These are phyloP conservation scores for Bombylius major DNA, from an alignment of 2,888 invertebrate species.

Conservation along the genomic window DNA sequence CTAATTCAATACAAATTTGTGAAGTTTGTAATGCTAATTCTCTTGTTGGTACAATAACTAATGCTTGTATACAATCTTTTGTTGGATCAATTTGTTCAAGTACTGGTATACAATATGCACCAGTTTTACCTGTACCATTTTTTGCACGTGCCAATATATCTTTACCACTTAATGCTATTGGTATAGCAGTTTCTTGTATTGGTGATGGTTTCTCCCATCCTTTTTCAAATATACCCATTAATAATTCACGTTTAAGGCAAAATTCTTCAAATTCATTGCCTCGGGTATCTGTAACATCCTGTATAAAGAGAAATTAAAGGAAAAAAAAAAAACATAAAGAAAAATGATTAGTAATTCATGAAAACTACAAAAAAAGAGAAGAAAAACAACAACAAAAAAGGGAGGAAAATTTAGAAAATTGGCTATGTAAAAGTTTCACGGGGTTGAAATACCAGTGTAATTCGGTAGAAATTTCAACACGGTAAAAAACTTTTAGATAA, in stretches of 20 bases:
- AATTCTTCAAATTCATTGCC: constrained; percentile 99
- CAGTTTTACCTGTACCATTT: constrained; percentile 99
- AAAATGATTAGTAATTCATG: too few species aligned
- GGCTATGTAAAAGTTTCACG: neutral
- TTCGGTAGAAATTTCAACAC: neutral
- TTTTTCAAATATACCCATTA: constrained; percentile 99
- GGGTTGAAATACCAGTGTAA: neutral
- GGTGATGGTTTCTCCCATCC: constrained; percentile 99
- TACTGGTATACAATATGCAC: constrained; percentile 97
- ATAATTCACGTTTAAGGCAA: constrained; percentile 88
- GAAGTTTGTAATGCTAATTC: constrained; percentile 98
- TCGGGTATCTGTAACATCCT: constrained; percentile 99
- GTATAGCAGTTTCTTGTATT: constrained; percentile 98
- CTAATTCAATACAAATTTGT: constrained; percentile 97
- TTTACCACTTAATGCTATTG: constrained; percentile 93
- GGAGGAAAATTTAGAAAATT: too few species aligned
- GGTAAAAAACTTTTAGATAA: neutral
- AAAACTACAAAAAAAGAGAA: neutral
- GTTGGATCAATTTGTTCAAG: constrained; percentile 86
- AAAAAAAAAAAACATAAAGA: too few species aligned
- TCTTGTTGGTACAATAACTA: constrained; percentile 96
- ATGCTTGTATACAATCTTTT: constrained; percentile 90
- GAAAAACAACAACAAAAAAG: neutral
- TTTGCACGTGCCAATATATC: constrained; percentile 98
- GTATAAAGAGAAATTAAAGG: constrained; percentile 16